phyloP scores from a whole-genome alignment of 2,888 invertebrate species.

The Deilephila elpenor region DNA sequence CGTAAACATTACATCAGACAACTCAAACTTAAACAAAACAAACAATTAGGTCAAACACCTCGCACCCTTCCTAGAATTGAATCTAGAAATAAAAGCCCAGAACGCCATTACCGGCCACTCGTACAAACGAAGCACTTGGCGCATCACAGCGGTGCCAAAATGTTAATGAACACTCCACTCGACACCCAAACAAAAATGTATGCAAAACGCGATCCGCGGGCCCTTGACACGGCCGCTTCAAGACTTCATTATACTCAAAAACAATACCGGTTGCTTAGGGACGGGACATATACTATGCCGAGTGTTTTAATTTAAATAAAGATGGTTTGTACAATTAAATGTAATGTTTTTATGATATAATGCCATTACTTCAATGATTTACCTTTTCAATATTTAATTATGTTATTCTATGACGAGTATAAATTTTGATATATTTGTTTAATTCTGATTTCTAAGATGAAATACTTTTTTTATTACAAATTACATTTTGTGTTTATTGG shows the following conservation, averaged over 20 bases:
- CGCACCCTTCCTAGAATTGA: conserved; percentile 27
- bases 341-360: no score
- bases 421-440: no score
- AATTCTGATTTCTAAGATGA: no score
- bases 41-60: conserved; percentile 24
- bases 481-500: no score
- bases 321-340: no score
- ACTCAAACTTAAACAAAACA: neutral
- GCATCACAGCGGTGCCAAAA: conserved; percentile 33
- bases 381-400: no score
- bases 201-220: conserved; percentile 60
- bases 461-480: no score
- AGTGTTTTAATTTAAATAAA: neutral
- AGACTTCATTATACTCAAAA: conserved; percentile 68
- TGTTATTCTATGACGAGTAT: no score
- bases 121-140: conserved; percentile 17
- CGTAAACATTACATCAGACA: neutral
- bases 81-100: conserved; percentile 31
- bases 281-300: neutral
- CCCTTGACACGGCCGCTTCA: conserved; percentile 71
- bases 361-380: no score
- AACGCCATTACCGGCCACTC: conserved; percentile 38
- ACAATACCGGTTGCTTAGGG: conserved; percentile 53
- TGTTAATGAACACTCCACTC: conserved; percentile 50
- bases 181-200: conserved; percentile 63